Conservation (phyloP, 2,888 invertebrate genomes). For the Crepidodera aurea region DNA sequence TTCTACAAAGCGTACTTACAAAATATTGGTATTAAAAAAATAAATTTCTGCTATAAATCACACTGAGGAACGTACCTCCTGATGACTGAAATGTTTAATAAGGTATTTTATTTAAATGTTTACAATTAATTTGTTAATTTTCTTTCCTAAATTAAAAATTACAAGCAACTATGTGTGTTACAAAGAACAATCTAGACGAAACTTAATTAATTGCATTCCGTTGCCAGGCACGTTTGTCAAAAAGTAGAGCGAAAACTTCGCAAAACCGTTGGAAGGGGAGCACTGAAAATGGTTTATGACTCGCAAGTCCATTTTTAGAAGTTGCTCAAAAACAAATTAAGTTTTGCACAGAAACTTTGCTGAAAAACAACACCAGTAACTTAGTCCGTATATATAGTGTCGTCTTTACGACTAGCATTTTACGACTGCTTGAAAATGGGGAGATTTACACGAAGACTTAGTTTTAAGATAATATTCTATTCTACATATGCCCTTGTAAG, state of each 20-base stretch:
- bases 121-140: not conserved
- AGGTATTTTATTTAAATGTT: too few relatives aligned
- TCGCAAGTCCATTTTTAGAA: slow-evolving; percentile 26
- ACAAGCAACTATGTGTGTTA: not conserved
- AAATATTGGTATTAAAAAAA: too few relatives aligned
- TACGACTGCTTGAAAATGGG: slow-evolving; percentile 41
- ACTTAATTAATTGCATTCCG: not conserved
- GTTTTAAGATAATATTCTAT: slow-evolving; percentile 15
- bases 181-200: not conserved
- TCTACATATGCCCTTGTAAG: slow-evolving; percentile 14
- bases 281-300: slow-evolving; percentile 16
- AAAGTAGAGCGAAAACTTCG: slow-evolving; percentile 3
- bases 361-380: slow-evolving; percentile 41
- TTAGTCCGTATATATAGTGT: slow-evolving; percentile 31
- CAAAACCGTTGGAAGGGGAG: not conserved
- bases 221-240: slow-evolving; percentile 2
- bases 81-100: too few relatives aligned
- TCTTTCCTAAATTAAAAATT: too few relatives aligned
- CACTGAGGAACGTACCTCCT: too few relatives aligned
- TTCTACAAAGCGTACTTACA: too few relatives aligned
- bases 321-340: slow-evolving; percentile 45
- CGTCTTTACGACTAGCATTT: slow-evolving; percentile 44
- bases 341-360: slow-evolving; percentile 40
- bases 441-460: slow-evolving; percentile 30
- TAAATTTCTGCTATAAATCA: too few relatives aligned